Evolutionary conservation across 1,140 invertebrate genomes (phyloP), one percentile per base, ranked within the genome.

Genomic region (Lepidurus arcticus): DNA sequence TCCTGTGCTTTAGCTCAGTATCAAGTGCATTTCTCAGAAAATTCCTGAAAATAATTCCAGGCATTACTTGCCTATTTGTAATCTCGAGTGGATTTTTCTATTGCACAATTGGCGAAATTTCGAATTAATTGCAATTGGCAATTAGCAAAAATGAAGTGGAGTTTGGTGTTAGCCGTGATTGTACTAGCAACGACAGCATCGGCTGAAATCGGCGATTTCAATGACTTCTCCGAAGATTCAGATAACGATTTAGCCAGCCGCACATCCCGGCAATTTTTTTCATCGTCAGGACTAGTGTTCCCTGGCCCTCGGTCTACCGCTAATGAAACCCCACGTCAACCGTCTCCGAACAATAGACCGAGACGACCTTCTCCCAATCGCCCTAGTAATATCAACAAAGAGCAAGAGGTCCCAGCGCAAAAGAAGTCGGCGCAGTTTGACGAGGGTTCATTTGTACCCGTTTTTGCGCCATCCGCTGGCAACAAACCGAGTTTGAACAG

Each of bases 271-370:
- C 65, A 45, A 8, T 65, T 45, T 16, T 76, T 76, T 65, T 76
- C 76, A 1, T 76, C 76, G 21, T 76, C 76, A 7, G 76, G 76
- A 76, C 76, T 76, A 43, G 76, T 76, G 16, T 76, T 76, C 44
- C 76, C 76, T 24, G 76, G 76, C 26, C 76, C 76, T 7, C 44
- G 44, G n/a, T 24, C 74, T 21, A 1, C 74, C 13, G 26, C 8
- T 7, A 65, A 65, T 21, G 53, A 16, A 65, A 65, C n/a, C 13
- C 53, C 4, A 16, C 53, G 53, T 21, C 9, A 1, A 16, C 8
- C 10, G 21, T 7, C 13, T 21, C 6, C 13, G 2, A 13, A 1
- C 8, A 65, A 13, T 9, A 65, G 21, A 21, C 53, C 8, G 6
- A 65, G n/a, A 7, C 16, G 53, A 16, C 53, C n/a, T 13, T n/a